A percentile compares a stretch with the other conserved stretches of the same genome.
phyloP scores from a whole-genome alignment of 2,797 vertebrate species.

The Myripristis murdjan region DNA sequence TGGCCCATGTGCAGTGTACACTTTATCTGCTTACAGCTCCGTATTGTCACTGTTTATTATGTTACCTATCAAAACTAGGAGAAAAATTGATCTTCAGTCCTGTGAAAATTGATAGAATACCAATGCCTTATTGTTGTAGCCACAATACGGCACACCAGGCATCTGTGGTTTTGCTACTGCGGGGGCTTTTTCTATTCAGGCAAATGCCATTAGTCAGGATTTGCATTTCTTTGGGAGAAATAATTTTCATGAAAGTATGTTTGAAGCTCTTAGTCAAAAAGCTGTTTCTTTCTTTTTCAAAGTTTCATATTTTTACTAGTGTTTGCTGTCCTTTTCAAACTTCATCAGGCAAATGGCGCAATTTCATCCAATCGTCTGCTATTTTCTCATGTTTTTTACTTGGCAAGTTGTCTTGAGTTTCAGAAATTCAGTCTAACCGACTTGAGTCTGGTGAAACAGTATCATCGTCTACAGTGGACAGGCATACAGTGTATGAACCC shows the following conservation, averaged over 20 bases:
- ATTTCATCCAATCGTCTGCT: conserved; percentile 42
- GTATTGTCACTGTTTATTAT: conserved; percentile 66
- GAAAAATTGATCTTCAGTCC: conserved; percentile 70
- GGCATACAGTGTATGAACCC: conserved; percentile 30
- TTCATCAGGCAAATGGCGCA: conserved; percentile 27
- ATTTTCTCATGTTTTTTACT: conserved; percentile 30
- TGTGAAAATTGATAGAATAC: conserved; percentile 74
- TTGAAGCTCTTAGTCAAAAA: conserved; percentile 67
- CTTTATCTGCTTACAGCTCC: conserved; percentile 50
- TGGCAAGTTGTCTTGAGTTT: conserved; percentile 24
- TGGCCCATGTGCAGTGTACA: conserved; percentile 11
- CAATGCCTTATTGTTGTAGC: conserved; percentile 68
- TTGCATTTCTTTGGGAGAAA: conserved; percentile 83
- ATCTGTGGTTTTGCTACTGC: conserved; percentile 69
- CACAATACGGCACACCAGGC: conserved; percentile 78
- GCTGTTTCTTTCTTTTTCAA: conserved; percentile 53
- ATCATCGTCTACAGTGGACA: conserved; percentile 25
- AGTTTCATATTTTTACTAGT: conserved; percentile 40
- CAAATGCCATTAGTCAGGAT: conserved; percentile 80
- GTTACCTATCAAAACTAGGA: conserved; percentile 67
- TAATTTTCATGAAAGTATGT: conserved; percentile 75
- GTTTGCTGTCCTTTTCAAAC: conserved; percentile 51
- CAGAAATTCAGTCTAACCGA: conserved; percentile 19
- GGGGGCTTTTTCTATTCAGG: conserved; percentile 75
- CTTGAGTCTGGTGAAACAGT: conserved; percentile 17